phyloP scores from a whole-genome alignment of 2,113 vertebrate species.

The Anoura caudifer region DNA sequence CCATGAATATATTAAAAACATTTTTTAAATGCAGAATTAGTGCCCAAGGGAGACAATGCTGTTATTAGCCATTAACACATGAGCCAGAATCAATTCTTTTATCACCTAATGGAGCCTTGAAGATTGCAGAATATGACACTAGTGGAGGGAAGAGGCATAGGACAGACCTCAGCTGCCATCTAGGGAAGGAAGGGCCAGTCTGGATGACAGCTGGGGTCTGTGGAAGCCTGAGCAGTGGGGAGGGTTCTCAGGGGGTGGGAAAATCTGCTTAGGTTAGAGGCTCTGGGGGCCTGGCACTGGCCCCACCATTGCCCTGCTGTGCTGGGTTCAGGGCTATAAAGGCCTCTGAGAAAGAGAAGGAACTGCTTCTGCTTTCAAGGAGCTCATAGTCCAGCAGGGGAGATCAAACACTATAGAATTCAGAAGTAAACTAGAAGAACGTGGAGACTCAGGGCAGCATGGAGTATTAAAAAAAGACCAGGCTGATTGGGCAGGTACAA shows the following conservation, averaged over 20 bases:
- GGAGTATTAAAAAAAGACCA: background rate
- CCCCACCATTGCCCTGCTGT: background rate
- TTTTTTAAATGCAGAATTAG: background rate
- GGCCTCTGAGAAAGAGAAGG: background rate
- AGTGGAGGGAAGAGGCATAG: background rate
- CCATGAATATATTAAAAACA: background rate
- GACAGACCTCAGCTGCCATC: background rate
- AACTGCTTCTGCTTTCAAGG: background rate
- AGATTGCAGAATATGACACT: background rate
- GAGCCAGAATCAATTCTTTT: constrained; percentile 16
- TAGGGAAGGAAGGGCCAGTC: background rate
- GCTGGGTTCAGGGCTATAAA: background rate
- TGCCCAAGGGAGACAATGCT: background rate
- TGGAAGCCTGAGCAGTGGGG: background rate
- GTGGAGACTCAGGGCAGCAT: background rate
- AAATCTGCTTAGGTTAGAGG: background rate
- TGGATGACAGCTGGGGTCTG: background rate
- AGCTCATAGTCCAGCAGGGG: background rate
- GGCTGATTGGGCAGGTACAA: background rate
- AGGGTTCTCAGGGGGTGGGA: fast-evolving
- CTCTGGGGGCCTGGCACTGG: background rate
- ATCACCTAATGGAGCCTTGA: background rate
- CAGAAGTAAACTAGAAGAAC: background rate
- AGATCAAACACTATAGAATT: background rate
- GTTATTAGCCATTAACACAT: background rate